Base-by-base conservation (phyloP, 2,113 vertebrate species). In the Scatophagus argus region DNA sequence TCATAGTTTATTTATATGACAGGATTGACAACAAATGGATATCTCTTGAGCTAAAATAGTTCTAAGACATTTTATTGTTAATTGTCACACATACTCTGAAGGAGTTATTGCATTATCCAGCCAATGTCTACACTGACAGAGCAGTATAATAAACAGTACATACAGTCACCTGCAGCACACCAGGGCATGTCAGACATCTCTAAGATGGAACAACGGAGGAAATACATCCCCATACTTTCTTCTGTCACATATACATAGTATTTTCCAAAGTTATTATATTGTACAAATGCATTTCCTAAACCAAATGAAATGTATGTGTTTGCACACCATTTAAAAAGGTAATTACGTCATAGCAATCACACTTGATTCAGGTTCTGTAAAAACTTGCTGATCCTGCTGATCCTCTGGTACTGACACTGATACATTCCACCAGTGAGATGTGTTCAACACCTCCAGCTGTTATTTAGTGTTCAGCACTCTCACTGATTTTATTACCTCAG, bases 321-420 rank as follows among this genome's bases (percentile, higher is more conserved):
- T 76, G n/a, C 56, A 72, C 56, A 29, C 9, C 17, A 31, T 31
- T 51, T 73, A 39, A 29, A 62, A 12, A 51, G 55, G 19, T n/a
- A 36, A 10, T 27, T 47, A 49, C 39, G 23, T 38, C 9, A 19
- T 9, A 58, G 51, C 0, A 4, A 27, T 38, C 6, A 44, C 13
- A 27, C 64, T 38, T 25, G 9, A 34, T 17, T 59, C 2, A 23
- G 14, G 31, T 59, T 49, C 3, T 13, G 29, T 44, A 27, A 11
- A 19, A 54, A 23, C 54, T n/a, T n/a, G n/a, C n/a, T n/a, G n/a
- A n/a, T 16, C 47, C 21, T 27, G 38, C 72, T 36, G 44, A 16
- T 61, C 23, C 31, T 38, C 41, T 34, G 51, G 3, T 47, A 29
- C 9, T 38, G 16, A 16, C 39, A 29, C 9, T 38, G 16, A 16